Evolutionary conservation across 2,888 invertebrate genomes (phyloP).

Genomic region (Onthophagus sagittarius): DNA sequence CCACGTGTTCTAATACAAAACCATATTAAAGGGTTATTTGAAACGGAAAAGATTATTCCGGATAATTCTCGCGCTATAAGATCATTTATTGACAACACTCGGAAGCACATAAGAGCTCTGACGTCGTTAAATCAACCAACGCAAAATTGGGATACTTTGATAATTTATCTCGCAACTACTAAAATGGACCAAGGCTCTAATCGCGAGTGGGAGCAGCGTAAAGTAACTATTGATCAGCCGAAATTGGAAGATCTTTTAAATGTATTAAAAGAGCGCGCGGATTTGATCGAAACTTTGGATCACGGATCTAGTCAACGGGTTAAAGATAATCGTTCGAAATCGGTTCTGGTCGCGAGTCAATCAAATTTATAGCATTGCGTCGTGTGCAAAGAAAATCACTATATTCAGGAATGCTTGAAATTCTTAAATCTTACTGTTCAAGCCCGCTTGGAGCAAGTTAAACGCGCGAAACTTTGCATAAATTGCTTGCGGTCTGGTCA

Average conservation of each 20-base stretch:
- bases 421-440: neutral
- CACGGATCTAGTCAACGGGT: too few species aligned
- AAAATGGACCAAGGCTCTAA: slow-evolving; percentile 11
- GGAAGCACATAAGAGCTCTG: slow-evolving; percentile 17
- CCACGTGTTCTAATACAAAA: slow-evolving; percentile 23
- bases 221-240: neutral
- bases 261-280: slow-evolving; percentile 14
- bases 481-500: neutral
- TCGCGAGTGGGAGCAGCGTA: slow-evolving; percentile 17
- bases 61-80: slow-evolving; percentile 11
- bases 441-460: neutral
- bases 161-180: slow-evolving; percentile 10
- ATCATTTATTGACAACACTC: slow-evolving; percentile 9
- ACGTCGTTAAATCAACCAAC: slow-evolving; percentile 7
- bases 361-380: neutral
- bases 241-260: neutral
- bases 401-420: neutral
- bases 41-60: slow-evolving; percentile 11
- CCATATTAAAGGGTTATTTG: slow-evolving; percentile 26
- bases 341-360: neutral
- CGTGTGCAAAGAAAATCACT: neutral
- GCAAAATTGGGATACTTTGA: slow-evolving; percentile 17
- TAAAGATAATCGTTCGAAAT: too few species aligned
- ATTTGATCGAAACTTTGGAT: slow-evolving; percentile 15
- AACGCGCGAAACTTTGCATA: neutral